Evolutionary conservation across 2,113 vertebrate genomes (phyloP).

Genomic region (Hippoglossus stenolepis): DNA sequence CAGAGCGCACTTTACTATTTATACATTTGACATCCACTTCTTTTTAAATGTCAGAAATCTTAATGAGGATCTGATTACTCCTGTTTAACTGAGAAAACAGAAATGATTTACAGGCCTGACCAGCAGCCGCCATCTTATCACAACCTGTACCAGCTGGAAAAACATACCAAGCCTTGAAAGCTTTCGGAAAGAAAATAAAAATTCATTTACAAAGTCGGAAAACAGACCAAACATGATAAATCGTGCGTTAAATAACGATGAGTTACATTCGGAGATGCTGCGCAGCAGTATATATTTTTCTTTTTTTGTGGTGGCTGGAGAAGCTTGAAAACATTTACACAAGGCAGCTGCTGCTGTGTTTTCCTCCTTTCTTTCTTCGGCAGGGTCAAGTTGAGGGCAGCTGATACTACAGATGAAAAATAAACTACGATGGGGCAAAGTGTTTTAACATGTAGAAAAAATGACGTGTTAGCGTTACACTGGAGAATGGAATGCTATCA

Average conservation of each 20-base stretch:
- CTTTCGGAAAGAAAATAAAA: slow-evolving; percentile 42
- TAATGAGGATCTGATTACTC: slow-evolving; percentile 59
- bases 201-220: slow-evolving; percentile 39
- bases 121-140: slow-evolving; percentile 40
- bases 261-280: slow-evolving; percentile 42
- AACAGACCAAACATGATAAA: slow-evolving; percentile 55
- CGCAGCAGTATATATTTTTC: slow-evolving; percentile 11
- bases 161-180: slow-evolving; percentile 59
- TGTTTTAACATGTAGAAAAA: slow-evolving; percentile 53
- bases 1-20: slow-evolving; percentile 9
- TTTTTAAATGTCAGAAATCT: slow-evolving; percentile 25
- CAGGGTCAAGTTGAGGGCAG: slow-evolving; percentile 60
- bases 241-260: slow-evolving; percentile 47
- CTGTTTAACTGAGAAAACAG: slow-evolving; percentile 64
- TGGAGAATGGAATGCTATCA: neutral
- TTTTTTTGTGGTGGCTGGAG: slow-evolving; percentile 26
- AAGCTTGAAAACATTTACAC: slow-evolving; percentile 72
- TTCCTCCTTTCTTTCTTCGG: slow-evolving; percentile 20
- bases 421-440: slow-evolving; percentile 56
- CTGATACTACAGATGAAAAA: slow-evolving; percentile 53
- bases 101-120: slow-evolving; percentile 63
- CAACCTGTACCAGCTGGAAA: slow-evolving; percentile 60
- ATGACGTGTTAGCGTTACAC: slow-evolving; percentile 7
- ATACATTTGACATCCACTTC: slow-evolving; percentile 29
- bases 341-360: slow-evolving; percentile 69